A percentile compares a stretch with the other conserved stretches of the same genome.
Evolutionary conservation across 1,140 invertebrate genomes (phyloP).

Genomic region (Lysiphlebus fabarum): DNA sequence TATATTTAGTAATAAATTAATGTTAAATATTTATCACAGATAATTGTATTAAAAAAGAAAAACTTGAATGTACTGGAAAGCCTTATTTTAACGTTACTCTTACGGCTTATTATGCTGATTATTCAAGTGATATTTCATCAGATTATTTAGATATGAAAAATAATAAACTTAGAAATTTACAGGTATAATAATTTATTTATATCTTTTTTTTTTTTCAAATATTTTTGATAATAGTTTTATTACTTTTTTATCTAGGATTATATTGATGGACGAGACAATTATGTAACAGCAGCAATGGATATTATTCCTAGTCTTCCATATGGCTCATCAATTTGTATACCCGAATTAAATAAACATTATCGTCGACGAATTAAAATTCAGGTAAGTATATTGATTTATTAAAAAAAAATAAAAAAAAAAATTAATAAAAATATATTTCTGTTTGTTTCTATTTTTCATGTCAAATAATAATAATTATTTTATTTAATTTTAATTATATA

Average conservation of each 20-base stretch:
- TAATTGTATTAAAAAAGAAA: slow-evolving; percentile 14
- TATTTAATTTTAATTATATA: slow-evolving; percentile 31
- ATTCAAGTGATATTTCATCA: slow-evolving; percentile 38
- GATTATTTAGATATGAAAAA: slow-evolving; percentile 50
- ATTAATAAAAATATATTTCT: background rate
- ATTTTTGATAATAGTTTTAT: background rate
- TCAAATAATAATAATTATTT: slow-evolving; percentile 1
- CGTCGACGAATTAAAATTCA: slow-evolving; percentile 45
- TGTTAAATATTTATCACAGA: no score
- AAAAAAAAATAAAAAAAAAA: background rate
- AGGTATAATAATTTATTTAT: no score
- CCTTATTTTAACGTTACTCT: slow-evolving; percentile 48
- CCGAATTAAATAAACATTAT: slow-evolving; percentile 55
- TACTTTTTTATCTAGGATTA: slow-evolving; percentile 48
- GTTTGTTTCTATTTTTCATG: no score
- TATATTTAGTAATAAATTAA: no score
- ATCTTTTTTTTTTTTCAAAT: no score
- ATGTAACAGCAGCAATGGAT: slow-evolving; percentile 56
- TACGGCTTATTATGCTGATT: slow-evolving; percentile 55
- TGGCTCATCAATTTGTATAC: slow-evolving; percentile 52
- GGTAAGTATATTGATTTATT: slow-evolving; percentile 28
- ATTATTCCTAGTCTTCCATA: slow-evolving; percentile 44
- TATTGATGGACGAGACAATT: slow-evolving; percentile 51
- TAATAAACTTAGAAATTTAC: slow-evolving; percentile 51
- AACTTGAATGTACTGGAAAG: slow-evolving; percentile 32